A percentile compares a stretch with the other conserved stretches of the same genome.
Evolutionary conservation across 2,888 invertebrate genomes (phyloP).

Genomic region (Scaptomyza flava): DNA sequence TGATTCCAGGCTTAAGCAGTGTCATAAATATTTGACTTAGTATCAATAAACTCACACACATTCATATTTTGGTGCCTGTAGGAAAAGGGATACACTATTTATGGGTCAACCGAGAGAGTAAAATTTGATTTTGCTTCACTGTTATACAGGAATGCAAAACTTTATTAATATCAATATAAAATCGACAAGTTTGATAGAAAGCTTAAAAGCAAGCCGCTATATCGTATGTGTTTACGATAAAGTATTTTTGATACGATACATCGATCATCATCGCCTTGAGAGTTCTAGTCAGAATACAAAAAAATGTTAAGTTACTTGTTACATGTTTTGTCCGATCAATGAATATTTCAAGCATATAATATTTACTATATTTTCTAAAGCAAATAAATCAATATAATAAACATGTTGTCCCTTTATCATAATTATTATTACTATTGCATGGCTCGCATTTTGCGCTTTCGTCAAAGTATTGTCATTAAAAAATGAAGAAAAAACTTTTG

Average conservation of each 20-base stretch:
- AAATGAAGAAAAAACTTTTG: slow-evolving; percentile 17
- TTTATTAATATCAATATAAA: too few species aligned
- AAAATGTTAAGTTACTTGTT: not conserved
- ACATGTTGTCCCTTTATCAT: slow-evolving; percentile 32
- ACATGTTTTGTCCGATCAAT: slow-evolving; percentile 24
- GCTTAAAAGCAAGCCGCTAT: too few species aligned
- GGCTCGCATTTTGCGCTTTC: slow-evolving; percentile 55
- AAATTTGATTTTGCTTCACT: not conserved
- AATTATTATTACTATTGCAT: slow-evolving; percentile 43
- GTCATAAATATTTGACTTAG: slow-evolving; percentile 11
- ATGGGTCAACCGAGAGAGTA: not conserved
- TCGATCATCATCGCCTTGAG: not conserved
- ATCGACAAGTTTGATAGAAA: too few species aligned
- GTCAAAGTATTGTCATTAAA: slow-evolving; percentile 50
- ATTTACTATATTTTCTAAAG: too few species aligned
- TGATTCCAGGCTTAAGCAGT: not conserved
- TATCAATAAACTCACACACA: slow-evolving; percentile 4
- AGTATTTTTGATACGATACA: not conserved
- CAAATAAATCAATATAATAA: not conserved
- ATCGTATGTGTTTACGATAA: not conserved
- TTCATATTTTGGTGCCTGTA: not conserved
- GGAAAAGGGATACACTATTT: not conserved
- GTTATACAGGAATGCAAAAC: too few species aligned
- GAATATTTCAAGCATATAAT: slow-evolving; percentile 6
- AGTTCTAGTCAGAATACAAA: not conserved